Evolutionary conservation across 1,140 invertebrate species (phyloP).

Genomic region (Lucilia sericata): DNA sequence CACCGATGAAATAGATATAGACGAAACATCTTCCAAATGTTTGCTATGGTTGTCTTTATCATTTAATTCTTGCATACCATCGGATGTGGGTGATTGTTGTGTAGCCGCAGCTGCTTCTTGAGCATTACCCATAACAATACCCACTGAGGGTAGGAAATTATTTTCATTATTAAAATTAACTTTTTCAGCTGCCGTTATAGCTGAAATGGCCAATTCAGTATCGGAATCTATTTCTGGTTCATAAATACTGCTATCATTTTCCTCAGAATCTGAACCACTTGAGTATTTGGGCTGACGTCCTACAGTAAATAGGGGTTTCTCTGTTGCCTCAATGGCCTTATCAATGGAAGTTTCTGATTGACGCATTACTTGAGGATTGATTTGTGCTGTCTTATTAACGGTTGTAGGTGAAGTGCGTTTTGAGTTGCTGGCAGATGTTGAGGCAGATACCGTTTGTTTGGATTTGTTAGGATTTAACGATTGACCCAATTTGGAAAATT

Average conservation of each 20-base stretch:
- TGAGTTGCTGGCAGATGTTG: conserved; percentile 48
- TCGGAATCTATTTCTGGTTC: conserved; percentile 67
- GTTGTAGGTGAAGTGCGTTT: conserved; percentile 35
- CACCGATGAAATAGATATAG: conserved; percentile 70
- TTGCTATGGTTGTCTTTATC: conserved; percentile 68
- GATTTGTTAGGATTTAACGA: conserved; percentile 71
- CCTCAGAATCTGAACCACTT: conserved; percentile 69
- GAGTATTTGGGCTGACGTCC: conserved; percentile 54
- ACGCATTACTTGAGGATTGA: conserved; percentile 61
- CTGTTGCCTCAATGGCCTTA: conserved; percentile 54
- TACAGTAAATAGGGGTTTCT: conserved; percentile 57
- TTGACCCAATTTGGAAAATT: conserved; percentile 84
- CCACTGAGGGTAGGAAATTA: conserved; percentile 74
- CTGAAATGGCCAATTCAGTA: conserved; percentile 52
- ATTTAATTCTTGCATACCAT: conserved; percentile 57
- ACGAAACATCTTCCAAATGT: conserved; percentile 67
- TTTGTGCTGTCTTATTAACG: conserved; percentile 49
- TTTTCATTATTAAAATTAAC: conserved; percentile 66
- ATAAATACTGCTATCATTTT: conserved; percentile 70
- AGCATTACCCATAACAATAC: conserved; percentile 74
- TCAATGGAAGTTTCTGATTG: conserved; percentile 54
- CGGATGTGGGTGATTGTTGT: conserved; percentile 51
- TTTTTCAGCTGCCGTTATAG: conserved; percentile 52
- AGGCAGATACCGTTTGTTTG: conserved; percentile 49
- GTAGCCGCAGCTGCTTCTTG: neutral